phyloP scores from a whole-genome alignment of 2,797 vertebrate genomes.

The Malacoraja senta region DNA sequence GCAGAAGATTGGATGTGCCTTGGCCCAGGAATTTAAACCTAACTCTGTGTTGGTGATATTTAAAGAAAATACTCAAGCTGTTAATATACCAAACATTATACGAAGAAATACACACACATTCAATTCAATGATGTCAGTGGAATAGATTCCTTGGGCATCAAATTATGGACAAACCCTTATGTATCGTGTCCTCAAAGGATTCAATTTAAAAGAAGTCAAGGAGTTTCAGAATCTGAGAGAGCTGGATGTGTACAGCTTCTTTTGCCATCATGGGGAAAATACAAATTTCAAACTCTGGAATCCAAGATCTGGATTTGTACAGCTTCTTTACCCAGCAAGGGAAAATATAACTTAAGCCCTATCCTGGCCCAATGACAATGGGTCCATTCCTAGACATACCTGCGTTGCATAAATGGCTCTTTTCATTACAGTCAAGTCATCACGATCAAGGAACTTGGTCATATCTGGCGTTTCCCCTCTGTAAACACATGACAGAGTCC shows the following conservation, averaged over 20 bases:
- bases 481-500: conserved; percentile 38
- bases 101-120: background rate
- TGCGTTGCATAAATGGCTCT: conserved; percentile 92
- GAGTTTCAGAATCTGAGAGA: background rate
- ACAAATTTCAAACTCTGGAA: background rate
- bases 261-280: background rate
- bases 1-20: background rate
- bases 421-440: conserved; percentile 91
- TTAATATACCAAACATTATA: background rate
- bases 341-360: background rate
- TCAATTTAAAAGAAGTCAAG: background rate
- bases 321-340: background rate
- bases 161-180: background rate
- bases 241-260: background rate
- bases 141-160: background rate
- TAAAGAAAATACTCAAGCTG: background rate
- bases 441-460: conserved; percentile 81
- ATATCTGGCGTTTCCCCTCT: conserved; percentile 91
- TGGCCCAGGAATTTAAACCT: background rate
- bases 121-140: background rate
- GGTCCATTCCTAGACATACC: conserved; percentile 55
- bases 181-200: background rate
- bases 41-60: too few species aligned
- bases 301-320: background rate
- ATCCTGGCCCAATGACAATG: background rate